phyloP scores from a whole-genome alignment of 2,888 invertebrate genomes.

The Lamproptera curius region DNA sequence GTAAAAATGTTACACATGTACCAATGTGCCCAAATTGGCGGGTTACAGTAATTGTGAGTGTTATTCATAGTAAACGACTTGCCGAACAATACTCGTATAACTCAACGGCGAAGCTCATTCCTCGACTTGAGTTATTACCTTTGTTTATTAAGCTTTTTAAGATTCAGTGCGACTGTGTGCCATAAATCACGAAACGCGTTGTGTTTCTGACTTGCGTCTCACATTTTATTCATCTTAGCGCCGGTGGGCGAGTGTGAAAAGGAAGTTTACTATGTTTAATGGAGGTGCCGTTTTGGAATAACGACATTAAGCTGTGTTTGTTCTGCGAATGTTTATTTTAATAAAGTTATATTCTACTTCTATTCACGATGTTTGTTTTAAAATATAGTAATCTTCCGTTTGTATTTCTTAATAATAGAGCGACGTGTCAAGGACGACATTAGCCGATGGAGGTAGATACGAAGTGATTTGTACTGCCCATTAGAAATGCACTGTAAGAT shows the following conservation, averaged over 20 bases:
- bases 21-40: conserved; percentile 2
- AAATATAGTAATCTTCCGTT: too few species aligned
- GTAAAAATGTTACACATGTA: too few species aligned
- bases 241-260: conserved; percentile 9
- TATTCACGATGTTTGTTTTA: too few species aligned
- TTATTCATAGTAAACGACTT: conserved; percentile 13
- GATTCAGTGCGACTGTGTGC: conserved; percentile 18
- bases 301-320: too few species aligned
- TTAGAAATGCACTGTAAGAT: too few species aligned
- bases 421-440: too few species aligned
- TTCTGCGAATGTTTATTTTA: too few species aligned
- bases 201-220: conserved; percentile 20
- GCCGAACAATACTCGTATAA: conserved; percentile 15
- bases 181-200: conserved; percentile 21
- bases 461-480: too few species aligned
- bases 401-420: too few species aligned
- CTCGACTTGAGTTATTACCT: conserved; percentile 22
- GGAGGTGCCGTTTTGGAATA: too few species aligned
- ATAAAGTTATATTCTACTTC: too few species aligned
- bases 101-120: conserved; percentile 9
- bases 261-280: conserved; percentile 5
- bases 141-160: conserved; percentile 24
- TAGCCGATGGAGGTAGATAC: too few species aligned
- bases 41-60: conserved; percentile 2
- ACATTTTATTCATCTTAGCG: conserved; percentile 17